Base-by-base conservation (phyloP, 2,113 vertebrate species). In the Chaetodon trifascialis region DNA sequence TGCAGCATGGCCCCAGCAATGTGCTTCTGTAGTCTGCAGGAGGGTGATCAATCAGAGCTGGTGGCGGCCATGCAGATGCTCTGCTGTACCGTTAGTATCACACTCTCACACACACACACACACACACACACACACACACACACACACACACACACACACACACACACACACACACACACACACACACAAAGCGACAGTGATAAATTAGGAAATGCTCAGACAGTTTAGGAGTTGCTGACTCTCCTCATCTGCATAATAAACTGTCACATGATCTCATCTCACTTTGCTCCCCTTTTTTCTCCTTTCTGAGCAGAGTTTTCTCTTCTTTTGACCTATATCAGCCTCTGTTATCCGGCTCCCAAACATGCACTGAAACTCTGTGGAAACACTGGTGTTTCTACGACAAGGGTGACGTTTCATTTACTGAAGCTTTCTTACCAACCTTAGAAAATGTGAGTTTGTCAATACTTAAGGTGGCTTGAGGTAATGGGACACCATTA, bases 191-290 rank as follows among this genome's bases (percentile, higher is more conserved):
- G 79, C 54, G 91, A 92, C 92, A 92, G 87, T 93, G 91, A 94
- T 92, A 86, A 91, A 94, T 93, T 88, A 85, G 78, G 77, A 76
- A 84, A 78, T 64, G 64, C 87, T 86, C 82, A 80, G 79, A 85
- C 63, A 88, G 88, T 90, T 91, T 89, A 89, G 83, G 68, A 90
- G 82, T 64, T 85, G 58, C 81, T 66, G 69, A 84, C 87, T 88
- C 76, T 70, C 69, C 86, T 91, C 79, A 89, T 92, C 80, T 91
- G 86, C 91, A 92, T 93, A 91, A 92, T 90, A 92, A 89, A 91
- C 87, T 79, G 87, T 88, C 25, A 60, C 86, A 85, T 81, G 71
- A 81, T 88, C 85, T 86, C 80, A 75, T 82, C 73, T 82, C 77
- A 62, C 83, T 88, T 62, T 68, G 80, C 19, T 55, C 55, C 49